phyloP scores from a whole-genome alignment of 2,888 invertebrate species.

The Poecilobothrus nobilitatus region DNA sequence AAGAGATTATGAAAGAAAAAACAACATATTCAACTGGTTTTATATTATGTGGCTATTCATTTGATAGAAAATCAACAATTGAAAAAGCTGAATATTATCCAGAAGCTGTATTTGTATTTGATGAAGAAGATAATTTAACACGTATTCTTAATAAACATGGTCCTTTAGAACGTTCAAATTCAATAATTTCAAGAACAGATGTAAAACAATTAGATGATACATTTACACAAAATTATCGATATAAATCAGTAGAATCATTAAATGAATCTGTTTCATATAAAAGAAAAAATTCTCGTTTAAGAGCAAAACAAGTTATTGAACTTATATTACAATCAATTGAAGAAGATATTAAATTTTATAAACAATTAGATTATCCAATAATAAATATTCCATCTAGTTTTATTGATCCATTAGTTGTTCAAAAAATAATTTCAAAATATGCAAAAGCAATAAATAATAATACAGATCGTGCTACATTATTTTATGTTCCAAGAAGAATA shows the following conservation, averaged over 20 bases:
- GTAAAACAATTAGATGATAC: no score
- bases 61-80: conserved; percentile 13
- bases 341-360: conserved; percentile 16
- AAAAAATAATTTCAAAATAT: conserved; percentile 2
- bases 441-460: conserved; percentile 17
- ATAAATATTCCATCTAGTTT: conserved; percentile 16
- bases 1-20: conserved; percentile 11
- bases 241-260: no score
- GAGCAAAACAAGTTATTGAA: conserved; percentile 7
- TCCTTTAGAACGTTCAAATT: conserved; percentile 9
- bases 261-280: no score
- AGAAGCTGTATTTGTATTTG: conserved; percentile 17
- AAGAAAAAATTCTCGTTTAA: neutral
- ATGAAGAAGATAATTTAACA: conserved; percentile 17
- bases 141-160: neutral
- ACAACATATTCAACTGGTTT: conserved; percentile 7
- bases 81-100: conserved; percentile 17
- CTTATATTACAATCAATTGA: conserved; percentile 12
- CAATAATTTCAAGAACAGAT: no score
- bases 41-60: conserved; percentile 17
- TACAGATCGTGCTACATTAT: conserved; percentile 28
- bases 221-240: no score
- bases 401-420: conserved; percentile 10
- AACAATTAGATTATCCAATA: conserved; percentile 15
- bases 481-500: conserved; percentile 52